Conservation (phyloP, 1,140 invertebrate species). For the Hycleus phaleratus region DNA sequence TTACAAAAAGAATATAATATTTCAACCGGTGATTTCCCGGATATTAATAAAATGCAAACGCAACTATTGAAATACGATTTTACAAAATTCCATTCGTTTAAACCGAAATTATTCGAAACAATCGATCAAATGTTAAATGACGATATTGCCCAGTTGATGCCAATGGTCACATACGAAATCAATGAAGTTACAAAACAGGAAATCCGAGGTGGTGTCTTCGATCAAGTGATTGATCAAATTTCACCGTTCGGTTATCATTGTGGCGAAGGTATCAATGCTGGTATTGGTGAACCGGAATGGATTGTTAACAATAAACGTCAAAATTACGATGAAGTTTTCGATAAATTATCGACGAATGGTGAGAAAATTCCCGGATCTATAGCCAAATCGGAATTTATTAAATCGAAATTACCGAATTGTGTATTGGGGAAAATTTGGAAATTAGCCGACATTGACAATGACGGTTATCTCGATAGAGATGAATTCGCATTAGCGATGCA, state of each 20-base stretch:
- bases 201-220: slow-evolving; percentile 77
- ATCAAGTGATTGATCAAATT: slow-evolving; percentile 72
- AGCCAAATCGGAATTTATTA: slow-evolving; percentile 91
- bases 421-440: slow-evolving; percentile 98
- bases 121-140: slow-evolving; percentile 70
- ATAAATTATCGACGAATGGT: slow-evolving; percentile 74
- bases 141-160: slow-evolving; percentile 67
- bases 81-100: slow-evolving; percentile 62
- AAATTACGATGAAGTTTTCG: slow-evolving; percentile 82
- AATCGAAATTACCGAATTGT: slow-evolving; percentile 95
- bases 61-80: slow-evolving; percentile 68
- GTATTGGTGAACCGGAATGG: slow-evolving; percentile 92
- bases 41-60: slow-evolving; percentile 73
- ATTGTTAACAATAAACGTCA: slow-evolving; percentile 84
- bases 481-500: slow-evolving; percentile 99
- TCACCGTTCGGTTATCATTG: slow-evolving; percentile 94
- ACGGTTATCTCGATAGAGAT: slow-evolving; percentile 90
- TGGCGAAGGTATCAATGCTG: slow-evolving; percentile 94
- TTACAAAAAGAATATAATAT: slow-evolving; percentile 65
- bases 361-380: slow-evolving; percentile 90
- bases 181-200: slow-evolving; percentile 11
- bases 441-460: slow-evolving; percentile 90
- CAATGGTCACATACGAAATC: slow-evolving; percentile 57
- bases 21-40: slow-evolving; percentile 68
- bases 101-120: slow-evolving; percentile 59